Base-by-base conservation (phyloP, 2,113 vertebrate genomes). In the Melierax canorus region DNA sequence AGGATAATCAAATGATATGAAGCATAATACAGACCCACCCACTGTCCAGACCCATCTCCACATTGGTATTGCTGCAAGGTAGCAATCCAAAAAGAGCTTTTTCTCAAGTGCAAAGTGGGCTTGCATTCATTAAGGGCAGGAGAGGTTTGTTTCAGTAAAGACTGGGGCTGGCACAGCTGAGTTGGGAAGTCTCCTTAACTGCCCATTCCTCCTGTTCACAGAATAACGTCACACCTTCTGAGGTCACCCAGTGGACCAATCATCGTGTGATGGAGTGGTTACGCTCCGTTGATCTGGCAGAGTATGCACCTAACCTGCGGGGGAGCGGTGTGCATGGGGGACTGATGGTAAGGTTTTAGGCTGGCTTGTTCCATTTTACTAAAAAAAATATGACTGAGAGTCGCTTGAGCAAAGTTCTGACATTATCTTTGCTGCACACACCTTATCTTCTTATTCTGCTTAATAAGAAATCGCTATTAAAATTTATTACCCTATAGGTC, bases 201-300 rank as follows among this genome's bases (percentile, higher is more conserved):
- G 29, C 29, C 32, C 3, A 3, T 79, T 92, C 32, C 83, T 94
- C 29, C 77, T 73, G 45, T 85, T 92, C 53, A 18, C 74, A 99
- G 99, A 99, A 98, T 56, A 99, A 99, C 1, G 97, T 99, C 83
- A 98, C 98, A 10, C 99, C 99, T 0, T 99, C 98, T 0, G 99
- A 99, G 94, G 99, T 99, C 46, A 99, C 99, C 34, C 99, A 99
- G 95, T 99, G 99, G 99, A 99, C 99, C 41, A 99, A 99, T 86
- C 99, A 99, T 82, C 98, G 99, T 0, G 99, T 99, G 92, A 99
- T 99, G 99, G 99, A 99, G 91, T 99, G 99, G 99, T 97, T 99
- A 66, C 99, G 99, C 15, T 99, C 99, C 0, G 99, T 99, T 55
- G 99, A 99, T 76, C 97, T 99, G 41, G 99, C 99, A 0, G 99